These are phyloP conservation scores for Cepaea nemoralis DNA, from an alignment of 1,140 invertebrate species.

Conservation along the genomic window DNA sequence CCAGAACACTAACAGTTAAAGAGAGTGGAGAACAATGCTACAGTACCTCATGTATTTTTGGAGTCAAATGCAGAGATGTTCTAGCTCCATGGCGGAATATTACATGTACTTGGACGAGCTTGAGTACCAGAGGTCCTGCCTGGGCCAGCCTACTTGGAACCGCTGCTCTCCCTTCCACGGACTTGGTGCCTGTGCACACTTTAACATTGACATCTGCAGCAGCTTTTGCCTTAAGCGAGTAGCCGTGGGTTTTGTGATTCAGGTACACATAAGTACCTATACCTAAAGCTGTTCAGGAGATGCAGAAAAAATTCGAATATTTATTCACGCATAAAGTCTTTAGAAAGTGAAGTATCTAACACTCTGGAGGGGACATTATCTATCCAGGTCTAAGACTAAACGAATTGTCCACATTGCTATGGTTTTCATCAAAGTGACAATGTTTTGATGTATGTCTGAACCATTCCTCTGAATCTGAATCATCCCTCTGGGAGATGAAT, in stretches of 20 bases:
- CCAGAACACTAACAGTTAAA: no score
- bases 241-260: background rate
- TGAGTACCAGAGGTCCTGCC: background rate
- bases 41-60: constrained; percentile 57
- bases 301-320: background rate
- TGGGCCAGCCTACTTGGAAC: background rate
- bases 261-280: background rate
- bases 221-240: background rate
- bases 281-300: constrained; percentile 5
- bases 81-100: constrained; percentile 66
- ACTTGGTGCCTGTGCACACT: background rate
- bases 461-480: no score
- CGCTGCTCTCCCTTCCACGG: background rate
- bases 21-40: no score
- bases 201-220: background rate
- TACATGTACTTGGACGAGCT: constrained; percentile 59
- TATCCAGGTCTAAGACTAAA: no score
- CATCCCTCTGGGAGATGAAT: no score
- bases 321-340: background rate
- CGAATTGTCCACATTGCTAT: no score
- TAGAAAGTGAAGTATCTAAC: no score
- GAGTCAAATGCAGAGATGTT: constrained; percentile 54
- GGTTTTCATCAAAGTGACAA: no score
- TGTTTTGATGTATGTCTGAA: no score
- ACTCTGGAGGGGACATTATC: no score